Evolutionary conservation across 2,797 vertebrate species (phyloP).

Genomic region (Lerista edwardsae): DNA sequence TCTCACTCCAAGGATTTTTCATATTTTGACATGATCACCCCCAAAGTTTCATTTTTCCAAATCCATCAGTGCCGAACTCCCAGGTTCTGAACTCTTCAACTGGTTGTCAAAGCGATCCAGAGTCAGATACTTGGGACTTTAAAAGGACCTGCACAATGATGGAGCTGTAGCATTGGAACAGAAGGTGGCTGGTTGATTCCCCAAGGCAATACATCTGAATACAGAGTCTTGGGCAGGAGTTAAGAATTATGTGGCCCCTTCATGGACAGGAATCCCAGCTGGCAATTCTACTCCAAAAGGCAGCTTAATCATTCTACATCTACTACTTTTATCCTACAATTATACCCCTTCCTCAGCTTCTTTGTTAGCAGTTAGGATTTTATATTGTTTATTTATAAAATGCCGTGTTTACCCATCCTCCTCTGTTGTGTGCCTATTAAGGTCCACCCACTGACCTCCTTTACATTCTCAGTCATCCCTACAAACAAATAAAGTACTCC

Average conservation of each 20-base stretch:
- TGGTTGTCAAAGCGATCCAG: not conserved
- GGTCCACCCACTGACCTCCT: not conserved
- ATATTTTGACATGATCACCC: conserved; percentile 50
- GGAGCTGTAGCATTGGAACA: not conserved
- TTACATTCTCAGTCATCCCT: not conserved
- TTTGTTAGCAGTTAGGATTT: not conserved
- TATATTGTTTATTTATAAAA: too few relatives aligned
- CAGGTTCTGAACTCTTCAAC: conserved; percentile 37
- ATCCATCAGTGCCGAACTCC: conserved; percentile 49
- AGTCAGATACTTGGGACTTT: not conserved
- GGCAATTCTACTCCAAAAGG: not conserved
- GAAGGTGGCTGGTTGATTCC: too few relatives aligned
- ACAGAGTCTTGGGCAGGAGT: too few relatives aligned
- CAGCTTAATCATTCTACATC: not conserved
- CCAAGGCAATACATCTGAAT: not conserved
- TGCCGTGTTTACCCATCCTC: too few relatives aligned
- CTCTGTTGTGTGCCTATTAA: too few relatives aligned
- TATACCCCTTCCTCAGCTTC: too few relatives aligned
- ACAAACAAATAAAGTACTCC: not conserved
- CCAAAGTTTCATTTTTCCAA: conserved; percentile 52
- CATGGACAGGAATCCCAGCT: not conserved
- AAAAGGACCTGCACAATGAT: not conserved
- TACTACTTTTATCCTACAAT: not conserved
- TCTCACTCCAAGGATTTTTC: conserved; percentile 25
- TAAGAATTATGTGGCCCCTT: not conserved